Evolutionary conservation across 2,888 invertebrate species (phyloP).

Genomic region (Caenorhabditis virilis): DNA sequence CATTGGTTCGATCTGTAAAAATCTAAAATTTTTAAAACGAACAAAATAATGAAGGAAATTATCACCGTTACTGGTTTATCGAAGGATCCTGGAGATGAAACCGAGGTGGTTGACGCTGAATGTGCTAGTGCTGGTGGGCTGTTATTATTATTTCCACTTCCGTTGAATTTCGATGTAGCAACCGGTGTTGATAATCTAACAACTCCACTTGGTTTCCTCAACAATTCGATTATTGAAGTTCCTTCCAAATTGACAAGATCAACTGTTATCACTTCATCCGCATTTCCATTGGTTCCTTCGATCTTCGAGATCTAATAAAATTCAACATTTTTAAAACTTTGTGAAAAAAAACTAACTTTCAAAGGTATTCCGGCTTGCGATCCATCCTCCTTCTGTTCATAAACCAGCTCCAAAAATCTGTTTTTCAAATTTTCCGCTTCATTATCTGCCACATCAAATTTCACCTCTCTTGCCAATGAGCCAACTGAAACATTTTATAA

Average conservation of each 20-base stretch:
- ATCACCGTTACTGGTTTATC: constrained; percentile 28
- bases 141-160: not conserved
- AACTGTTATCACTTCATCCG: constrained; percentile 7
- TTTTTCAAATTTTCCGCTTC: constrained; percentile 14
- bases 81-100: constrained; percentile 8
- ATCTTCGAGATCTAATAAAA: constrained; percentile 20
- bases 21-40: too few species aligned
- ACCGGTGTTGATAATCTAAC: constrained; percentile 12
- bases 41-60: too few species aligned
- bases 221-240: constrained; percentile 15
- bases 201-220: constrained; percentile 25
- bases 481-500: constrained; percentile 18
- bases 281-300: constrained; percentile 8
- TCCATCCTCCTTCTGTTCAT: constrained; percentile 19
- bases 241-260: constrained; percentile 19
- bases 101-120: not conserved
- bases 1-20: constrained; percentile 40
- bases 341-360: constrained; percentile 6
- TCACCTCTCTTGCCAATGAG: constrained; percentile 32
- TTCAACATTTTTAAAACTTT: too few species aligned
- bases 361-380: constrained; percentile 15
- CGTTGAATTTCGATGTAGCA: not conserved
- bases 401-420: constrained; percentile 23
- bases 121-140: not conserved
- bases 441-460: constrained; percentile 17